These are phyloP conservation scores for Marisa cornuarietis DNA, from an alignment of 1,140 invertebrate species.

Conservation along the genomic window DNA sequence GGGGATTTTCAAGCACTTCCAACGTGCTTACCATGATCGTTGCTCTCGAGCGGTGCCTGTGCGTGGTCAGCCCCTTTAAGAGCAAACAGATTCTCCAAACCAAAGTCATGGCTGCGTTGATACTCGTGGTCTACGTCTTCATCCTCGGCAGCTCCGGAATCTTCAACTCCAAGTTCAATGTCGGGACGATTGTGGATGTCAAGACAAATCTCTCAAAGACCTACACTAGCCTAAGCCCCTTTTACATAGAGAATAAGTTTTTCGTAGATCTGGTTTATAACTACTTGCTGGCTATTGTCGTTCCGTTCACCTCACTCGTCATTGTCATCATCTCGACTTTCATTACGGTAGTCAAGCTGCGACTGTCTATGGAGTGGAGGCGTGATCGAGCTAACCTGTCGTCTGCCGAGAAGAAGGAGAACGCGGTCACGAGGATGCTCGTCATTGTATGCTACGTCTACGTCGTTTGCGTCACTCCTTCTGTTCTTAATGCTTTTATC, in stretches of 20 bases:
- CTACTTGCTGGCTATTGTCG: slow-evolving; percentile 11
- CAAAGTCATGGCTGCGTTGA: slow-evolving; percentile 1
- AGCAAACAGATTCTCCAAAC: slow-evolving; percentile 7
- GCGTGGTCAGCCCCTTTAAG: slow-evolving; percentile 12
- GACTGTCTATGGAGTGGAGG: slow-evolving; percentile 1
- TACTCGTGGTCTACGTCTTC: slow-evolving; percentile 8
- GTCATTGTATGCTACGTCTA: slow-evolving; percentile 15
- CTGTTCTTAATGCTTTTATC: slow-evolving; percentile 30
- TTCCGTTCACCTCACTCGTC: slow-evolving; percentile 23
- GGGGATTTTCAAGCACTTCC: slow-evolving; percentile 14
- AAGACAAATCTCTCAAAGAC: slow-evolving; percentile 1
- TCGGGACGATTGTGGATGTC: background rate
- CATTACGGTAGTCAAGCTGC: slow-evolving; percentile 17
- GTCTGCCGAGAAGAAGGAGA: slow-evolving; percentile 13
- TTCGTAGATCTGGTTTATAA: slow-evolving; percentile 8
- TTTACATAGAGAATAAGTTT: slow-evolving; percentile 3
- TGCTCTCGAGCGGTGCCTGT: slow-evolving; percentile 6
- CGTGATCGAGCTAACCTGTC: slow-evolving; percentile 3
- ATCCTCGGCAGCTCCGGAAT: background rate
- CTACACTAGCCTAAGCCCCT: background rate
- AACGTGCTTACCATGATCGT: slow-evolving; percentile 8
- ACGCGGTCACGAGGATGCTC: slow-evolving; percentile 20
- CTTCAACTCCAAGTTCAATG: slow-evolving; percentile 11
- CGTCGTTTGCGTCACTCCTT: slow-evolving; percentile 14
- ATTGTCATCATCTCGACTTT: slow-evolving; percentile 1